A percentile compares a stretch with the other conserved stretches of the same genome.
These are phyloP conservation scores for Plusia festucae DNA, from an alignment of 2,888 invertebrate species.

Conservation along the genomic window DNA sequence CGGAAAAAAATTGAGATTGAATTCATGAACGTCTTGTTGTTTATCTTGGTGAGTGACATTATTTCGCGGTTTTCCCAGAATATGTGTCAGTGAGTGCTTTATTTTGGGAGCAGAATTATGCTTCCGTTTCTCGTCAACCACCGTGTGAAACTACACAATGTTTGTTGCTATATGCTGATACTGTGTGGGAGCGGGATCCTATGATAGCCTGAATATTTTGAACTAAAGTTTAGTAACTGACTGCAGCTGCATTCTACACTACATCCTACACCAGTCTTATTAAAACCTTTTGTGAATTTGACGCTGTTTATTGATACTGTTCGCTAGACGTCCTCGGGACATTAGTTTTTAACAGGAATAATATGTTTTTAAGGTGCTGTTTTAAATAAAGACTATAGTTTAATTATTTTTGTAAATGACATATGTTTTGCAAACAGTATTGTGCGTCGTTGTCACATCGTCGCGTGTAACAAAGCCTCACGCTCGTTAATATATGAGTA, in stretches of 20 bases:
- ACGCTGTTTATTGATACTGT: too few relatives aligned
- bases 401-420: background rate
- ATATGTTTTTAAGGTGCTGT: too few relatives aligned
- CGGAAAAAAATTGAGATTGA: too few relatives aligned
- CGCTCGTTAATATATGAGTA: constrained; percentile 1
- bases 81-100: background rate
- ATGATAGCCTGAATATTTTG: background rate
- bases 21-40: too few relatives aligned
- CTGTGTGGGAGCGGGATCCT: background rate
- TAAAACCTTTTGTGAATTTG: too few relatives aligned
- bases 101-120: constrained; percentile 1
- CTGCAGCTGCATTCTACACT: too few relatives aligned
- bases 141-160: background rate
- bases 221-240: too few relatives aligned
- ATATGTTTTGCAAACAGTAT: background rate
- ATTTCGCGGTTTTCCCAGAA: background rate
- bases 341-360: too few relatives aligned
- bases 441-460: background rate
- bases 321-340: too few relatives aligned
- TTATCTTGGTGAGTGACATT: too few relatives aligned
- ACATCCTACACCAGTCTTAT: too few relatives aligned
- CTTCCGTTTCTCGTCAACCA: background rate
- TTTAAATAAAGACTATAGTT: too few relatives aligned
- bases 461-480: background rate
- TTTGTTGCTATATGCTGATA: background rate